Conservation (phyloP, 2,888 invertebrate species). For the Blera fallax region DNA sequence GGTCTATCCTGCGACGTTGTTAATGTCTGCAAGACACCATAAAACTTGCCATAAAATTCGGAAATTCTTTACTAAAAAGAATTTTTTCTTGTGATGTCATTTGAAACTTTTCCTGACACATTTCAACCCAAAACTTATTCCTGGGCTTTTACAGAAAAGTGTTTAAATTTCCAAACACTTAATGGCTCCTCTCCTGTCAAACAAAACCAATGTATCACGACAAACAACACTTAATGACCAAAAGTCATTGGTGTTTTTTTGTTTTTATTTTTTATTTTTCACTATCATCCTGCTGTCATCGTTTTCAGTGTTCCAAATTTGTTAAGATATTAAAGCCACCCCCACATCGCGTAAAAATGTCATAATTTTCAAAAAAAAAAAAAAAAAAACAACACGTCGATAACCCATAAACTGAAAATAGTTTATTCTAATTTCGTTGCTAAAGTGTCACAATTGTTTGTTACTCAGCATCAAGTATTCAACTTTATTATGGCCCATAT, state of each 20-base stretch:
- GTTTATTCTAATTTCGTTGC: constrained; percentile 29
- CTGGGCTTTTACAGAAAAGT: background rate
- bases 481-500: constrained; percentile 56
- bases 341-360: constrained; percentile 20
- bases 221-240: background rate
- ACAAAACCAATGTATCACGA: background rate
- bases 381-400: constrained; percentile 30
- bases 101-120: too few relatives aligned
- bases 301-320: constrained; percentile 38
- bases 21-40: too few relatives aligned
- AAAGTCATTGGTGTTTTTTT: background rate
- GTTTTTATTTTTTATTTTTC: too few relatives aligned
- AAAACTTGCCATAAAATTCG: too few relatives aligned
- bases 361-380: too few relatives aligned
- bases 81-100: too few relatives aligned
- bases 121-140: too few relatives aligned
- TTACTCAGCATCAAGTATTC: constrained; percentile 12
- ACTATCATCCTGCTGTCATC: constrained; percentile 10
- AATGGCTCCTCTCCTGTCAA: background rate
- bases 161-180: background rate
- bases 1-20: too few relatives aligned
- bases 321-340: constrained; percentile 34
- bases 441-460: constrained; percentile 58
- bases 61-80: too few relatives aligned
- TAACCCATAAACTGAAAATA: constrained; percentile 67